phyloP scores from a whole-genome alignment of 2,888 invertebrate genomes.

The Napeogenes sylphis region DNA sequence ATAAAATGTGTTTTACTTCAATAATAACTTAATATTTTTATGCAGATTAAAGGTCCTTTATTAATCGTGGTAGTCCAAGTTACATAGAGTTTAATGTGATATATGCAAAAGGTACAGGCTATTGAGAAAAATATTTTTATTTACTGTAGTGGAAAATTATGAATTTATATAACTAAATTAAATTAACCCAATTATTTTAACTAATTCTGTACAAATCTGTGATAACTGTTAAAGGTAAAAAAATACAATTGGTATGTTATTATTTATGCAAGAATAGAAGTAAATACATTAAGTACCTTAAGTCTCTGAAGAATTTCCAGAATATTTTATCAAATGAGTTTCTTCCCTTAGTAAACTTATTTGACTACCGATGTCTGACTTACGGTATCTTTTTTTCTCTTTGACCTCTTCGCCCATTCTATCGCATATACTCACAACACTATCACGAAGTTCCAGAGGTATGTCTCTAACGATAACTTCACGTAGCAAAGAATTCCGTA shows the following conservation, averaged over 20 bases:
- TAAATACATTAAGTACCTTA: too few species aligned
- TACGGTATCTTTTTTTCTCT: constrained; percentile 48
- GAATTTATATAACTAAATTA: too few species aligned
- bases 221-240: not conserved
- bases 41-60: too few species aligned
- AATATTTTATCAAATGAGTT: not conserved
- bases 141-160: too few species aligned
- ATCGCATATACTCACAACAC: constrained; percentile 50
- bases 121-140: too few species aligned
- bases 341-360: constrained; percentile 31
- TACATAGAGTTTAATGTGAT: too few species aligned
- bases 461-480: constrained; percentile 56
- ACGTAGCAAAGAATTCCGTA: constrained; percentile 48
- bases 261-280: not conserved
- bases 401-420: constrained; percentile 46
- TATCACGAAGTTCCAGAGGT: constrained; percentile 53
- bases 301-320: too few species aligned
- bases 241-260: not conserved
- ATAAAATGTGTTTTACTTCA: too few species aligned
- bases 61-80: too few species aligned
- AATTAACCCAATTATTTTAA: too few species aligned
- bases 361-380: constrained; percentile 41
- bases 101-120: too few species aligned
- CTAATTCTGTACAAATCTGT: not conserved
- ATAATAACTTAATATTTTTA: too few species aligned